Evolutionary conservation across 2,113 vertebrate genomes (phyloP), one percentile per base, ranked within the genome.

Genomic region (Anguilla japonica): DNA sequence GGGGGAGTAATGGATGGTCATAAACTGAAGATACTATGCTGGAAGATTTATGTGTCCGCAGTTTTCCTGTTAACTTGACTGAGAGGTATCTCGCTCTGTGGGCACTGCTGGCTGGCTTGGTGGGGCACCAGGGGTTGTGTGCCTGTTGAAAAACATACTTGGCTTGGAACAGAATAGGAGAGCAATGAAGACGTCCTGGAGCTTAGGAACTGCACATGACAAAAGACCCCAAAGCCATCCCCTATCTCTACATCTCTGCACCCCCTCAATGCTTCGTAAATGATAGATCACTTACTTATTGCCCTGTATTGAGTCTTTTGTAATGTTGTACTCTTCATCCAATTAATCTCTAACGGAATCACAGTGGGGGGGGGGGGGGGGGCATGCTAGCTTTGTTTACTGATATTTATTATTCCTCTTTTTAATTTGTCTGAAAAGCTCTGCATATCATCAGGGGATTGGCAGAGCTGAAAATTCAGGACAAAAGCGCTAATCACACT

Each of bases 301-400:
- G 83, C 93, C 14, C 87, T 87, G 91, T 88, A 89, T 92, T 87
- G 88, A 87, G 90, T 79, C 88, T 89, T 75, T 90, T 93, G 94
- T 94, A 94, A 94, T 94, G 91, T 92, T 91, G 85, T 84, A 84
- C 90, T 92, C 91, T 91, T 93, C 90, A 91, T 89, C 87, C 92
- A 90, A 92, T 94, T 92, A 93, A 95, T 93, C 90, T 87, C 89
- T 93, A 94, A 94, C 91, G 89, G 89, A 50, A 80, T 89, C 92
- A 79, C 92, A 92, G 93, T 88, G 90, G 93, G 93, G 89, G 29
- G 39, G 67, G 41, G n/a, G 63, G 60, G 4, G 43, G 41, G 20
- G 63, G 81, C 75, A 22, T 75, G 83, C 50, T 57, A 16, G 84
- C 84, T 91, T 89, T 89, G 88, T 84, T 40, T 43, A 46, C 89